Percentiles rank a stretch among this genome's conserved stretches.
These are phyloP conservation scores for Scaptomyza tumidula DNA, from an alignment of 2,888 invertebrate genomes.

Conservation along the genomic window DNA sequence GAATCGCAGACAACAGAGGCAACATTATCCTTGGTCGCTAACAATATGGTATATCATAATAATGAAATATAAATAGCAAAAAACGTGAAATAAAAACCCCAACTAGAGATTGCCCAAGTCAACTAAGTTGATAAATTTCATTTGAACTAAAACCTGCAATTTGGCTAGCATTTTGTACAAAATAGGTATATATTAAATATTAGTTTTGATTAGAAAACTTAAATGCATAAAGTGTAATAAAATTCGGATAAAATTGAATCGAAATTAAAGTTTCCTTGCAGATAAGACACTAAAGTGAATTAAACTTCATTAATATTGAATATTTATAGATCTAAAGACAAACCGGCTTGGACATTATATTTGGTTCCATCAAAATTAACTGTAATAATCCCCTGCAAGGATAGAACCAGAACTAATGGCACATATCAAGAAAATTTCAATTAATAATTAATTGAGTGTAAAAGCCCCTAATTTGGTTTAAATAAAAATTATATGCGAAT, in stretches of 20 bases:
- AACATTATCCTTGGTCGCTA: conserved; percentile 83
- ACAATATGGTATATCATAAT: conserved; percentile 82
- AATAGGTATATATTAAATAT: conserved; percentile 45
- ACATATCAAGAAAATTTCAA: too few species aligned
- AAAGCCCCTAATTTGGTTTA: too few species aligned
- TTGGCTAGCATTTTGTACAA: background rate
- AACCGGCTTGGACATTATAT: too few species aligned
- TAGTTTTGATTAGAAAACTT: background rate
- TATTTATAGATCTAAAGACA: too few species aligned
- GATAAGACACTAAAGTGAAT: too few species aligned
- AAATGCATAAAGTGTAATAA: background rate
- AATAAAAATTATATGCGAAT: too few species aligned
- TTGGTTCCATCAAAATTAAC: too few species aligned
- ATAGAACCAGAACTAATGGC: too few species aligned
- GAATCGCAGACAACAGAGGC: conserved; percentile 82
- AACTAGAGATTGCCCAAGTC: conserved; percentile 30
- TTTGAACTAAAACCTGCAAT: background rate
- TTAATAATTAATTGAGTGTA: too few species aligned
- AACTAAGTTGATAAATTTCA: conserved; percentile 1
- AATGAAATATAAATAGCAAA: conserved; percentile 14
- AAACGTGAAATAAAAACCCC: conserved; percentile 1
- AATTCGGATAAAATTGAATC: background rate
- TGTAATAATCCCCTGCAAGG: too few species aligned
- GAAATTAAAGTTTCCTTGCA: background rate
- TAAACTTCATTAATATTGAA: too few species aligned